These are phyloP conservation scores for Lithophane socia DNA, from an alignment of 2,888 invertebrate species.

Conservation along the genomic window DNA sequence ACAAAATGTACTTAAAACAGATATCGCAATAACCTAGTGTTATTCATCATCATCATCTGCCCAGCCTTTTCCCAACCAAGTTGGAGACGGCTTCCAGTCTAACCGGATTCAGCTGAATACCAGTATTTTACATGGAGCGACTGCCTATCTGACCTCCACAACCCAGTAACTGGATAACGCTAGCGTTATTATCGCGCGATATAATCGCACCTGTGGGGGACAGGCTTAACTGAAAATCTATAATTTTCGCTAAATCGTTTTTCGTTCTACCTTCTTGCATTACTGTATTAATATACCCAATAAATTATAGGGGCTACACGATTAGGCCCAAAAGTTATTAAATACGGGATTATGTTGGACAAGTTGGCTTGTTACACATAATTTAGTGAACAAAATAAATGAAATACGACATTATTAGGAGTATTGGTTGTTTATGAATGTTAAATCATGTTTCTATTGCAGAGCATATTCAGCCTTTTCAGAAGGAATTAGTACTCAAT, in stretches of 20 bases:
- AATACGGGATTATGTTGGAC: conserved; percentile 26
- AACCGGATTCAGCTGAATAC: too few species aligned
- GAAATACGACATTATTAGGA: background rate
- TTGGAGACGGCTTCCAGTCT: too few species aligned
- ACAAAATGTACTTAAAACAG: too few species aligned
- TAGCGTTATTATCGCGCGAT: too few species aligned
- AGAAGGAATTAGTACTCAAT: too few species aligned
- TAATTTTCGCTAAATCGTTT: conserved; percentile 28
- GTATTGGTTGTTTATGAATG: background rate
- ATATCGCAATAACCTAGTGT: too few species aligned
- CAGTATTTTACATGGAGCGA: too few species aligned
- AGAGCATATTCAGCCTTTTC: background rate
- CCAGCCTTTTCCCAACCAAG: too few species aligned
- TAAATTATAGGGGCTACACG: conserved; percentile 28
- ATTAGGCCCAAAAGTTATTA: conserved; percentile 23
- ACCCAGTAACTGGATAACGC: too few species aligned
- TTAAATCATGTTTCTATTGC: background rate
- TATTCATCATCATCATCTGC: too few species aligned
- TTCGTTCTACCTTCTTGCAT: background rate
- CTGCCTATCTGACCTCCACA: too few species aligned
- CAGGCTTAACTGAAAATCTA: conserved; percentile 5
- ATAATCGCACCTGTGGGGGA: too few species aligned
- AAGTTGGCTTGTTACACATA: conserved; percentile 22
- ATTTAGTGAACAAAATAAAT: conserved; percentile 19
- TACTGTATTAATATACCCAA: conserved; percentile 24